A percentile compares a stretch with the other conserved stretches of the same genome.
phyloP scores from a whole-genome alignment of 2,888 invertebrate species.

The Phaedon cochleariae region DNA sequence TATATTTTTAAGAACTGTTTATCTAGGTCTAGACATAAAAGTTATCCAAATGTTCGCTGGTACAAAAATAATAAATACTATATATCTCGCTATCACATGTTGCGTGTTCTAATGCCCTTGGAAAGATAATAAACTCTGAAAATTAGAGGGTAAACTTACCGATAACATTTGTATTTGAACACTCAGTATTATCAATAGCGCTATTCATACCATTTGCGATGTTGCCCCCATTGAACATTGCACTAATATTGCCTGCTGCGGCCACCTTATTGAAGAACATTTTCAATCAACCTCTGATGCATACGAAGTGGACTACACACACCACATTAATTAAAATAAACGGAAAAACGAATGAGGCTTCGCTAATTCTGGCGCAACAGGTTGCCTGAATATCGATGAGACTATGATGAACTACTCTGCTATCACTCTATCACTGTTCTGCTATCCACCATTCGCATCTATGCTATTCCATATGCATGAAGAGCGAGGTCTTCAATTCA shows the following conservation, averaged over 20 bases:
- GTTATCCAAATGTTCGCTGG: no score
- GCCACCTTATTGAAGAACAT: not conserved
- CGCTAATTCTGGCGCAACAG: not conserved
- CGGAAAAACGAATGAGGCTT: not conserved
- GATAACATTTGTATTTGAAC: not conserved
- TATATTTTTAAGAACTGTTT: no score
- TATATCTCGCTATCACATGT: no score
- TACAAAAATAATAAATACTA: no score
- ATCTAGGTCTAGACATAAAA: no score
- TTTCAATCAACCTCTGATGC: not conserved
- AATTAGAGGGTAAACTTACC: not conserved
- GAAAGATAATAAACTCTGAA: no score
- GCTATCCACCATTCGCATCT: not conserved
- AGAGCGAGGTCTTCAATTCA: not conserved
- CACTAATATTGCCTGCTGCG: not conserved
- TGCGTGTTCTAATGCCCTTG: no score
- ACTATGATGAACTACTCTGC: no score
- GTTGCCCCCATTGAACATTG: not conserved
- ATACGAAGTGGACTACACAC: not conserved
- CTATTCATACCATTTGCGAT: no score
- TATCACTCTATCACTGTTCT: no score
- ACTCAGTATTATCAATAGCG: not conserved
- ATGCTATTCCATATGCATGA: not conserved
- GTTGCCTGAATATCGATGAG: not conserved
- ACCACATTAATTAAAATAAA: not conserved